Base-by-base conservation (phyloP, 1,140 invertebrate species). In the Aphelenchoides avenae region DNA sequence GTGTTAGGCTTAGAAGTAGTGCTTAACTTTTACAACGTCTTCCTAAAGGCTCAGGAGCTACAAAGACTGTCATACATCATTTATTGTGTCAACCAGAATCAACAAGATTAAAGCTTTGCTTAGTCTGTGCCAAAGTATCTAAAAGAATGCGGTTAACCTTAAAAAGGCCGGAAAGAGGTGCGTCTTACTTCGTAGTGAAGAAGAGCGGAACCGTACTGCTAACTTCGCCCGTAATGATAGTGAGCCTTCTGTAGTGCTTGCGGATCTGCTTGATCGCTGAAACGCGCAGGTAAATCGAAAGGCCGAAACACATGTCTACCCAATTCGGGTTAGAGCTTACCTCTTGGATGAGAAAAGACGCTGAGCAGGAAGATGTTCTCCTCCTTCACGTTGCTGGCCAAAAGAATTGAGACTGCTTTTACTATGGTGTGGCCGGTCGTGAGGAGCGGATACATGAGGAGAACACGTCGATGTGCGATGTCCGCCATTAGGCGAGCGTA, bases 401-500 rank as follows among this genome's bases (percentile, higher is more conserved):
- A 46, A 13, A 72, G 48, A 13, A 64, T 39, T n/a, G 49, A 42
- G 7, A 75, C 57, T 6, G 70, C 70, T 48, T 73, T 72, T 18
- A 56, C 22, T 2, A 66, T 51, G 1, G 71, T 74, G 11, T 34
- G 41, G n/a, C 70, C 70, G 7, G 71, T 72, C 31, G 42, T 51
- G 11, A 62, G 46, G 36, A 57, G 5, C 0, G 34, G 42, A 40
- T 29, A 97, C 88, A 98, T 91, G 0, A 97, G 82, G n/a, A 97
- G 81, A 13, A 84, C 89, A 81, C 92, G 90, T 64, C 91, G 81
- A 40, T 85, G 82, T 1, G 85, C 80, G 63, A 98, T 92, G 77
- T 97, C 93, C 69, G 92, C 88, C 1, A 92, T 93, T 78, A 98
- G 92, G 78, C 95, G 89, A 4, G 93, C 91, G 81, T 98, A 99